Evolutionary conservation across 2,113 vertebrate species (phyloP), one percentile per base, ranked within the genome.

Genomic region (Laticauda colubrina): DNA sequence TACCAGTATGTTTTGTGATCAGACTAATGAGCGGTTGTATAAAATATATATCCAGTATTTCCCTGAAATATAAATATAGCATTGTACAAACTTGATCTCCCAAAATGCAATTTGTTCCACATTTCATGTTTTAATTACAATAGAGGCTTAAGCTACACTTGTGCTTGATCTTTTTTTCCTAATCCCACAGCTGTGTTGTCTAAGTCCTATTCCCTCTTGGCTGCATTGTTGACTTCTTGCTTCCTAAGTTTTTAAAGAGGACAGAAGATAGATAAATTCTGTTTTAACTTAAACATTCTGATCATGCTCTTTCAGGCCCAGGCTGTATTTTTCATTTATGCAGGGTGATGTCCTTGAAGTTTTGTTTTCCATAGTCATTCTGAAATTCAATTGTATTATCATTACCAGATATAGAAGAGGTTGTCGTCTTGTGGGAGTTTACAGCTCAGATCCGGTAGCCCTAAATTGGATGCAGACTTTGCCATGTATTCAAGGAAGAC

Each of bases 211-310:
- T 96, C 43, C 24, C 75, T 87, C 1, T 29, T 94, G 88, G 55
- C 24, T 92, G 21, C 34, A 39, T 26, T 1, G 0, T 64, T 94
- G 91, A 48, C 39, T 56, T 91, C 86, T 94, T 94, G 51, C 92
- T 93, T 91, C 92, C 21, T 94, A 56, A 91, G 55, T 93, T 92
- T 92, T 26, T 94, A 64, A 94, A 88, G 18, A 56, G 34, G 24
- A 87, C 2, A 21, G 59, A 92, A 92, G 81, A 12, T 61, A 93
- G 89, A 81, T 61, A 75, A 90, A 18, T 2, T 48, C 2, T 12
- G 55, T 61, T 91, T 51, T 89, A 55, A 89, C 90, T 88, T 7
- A 0, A 48, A 18, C 23, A 1, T 26, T 56, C 90, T 5, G 7
- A 90, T 39, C 61, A 29, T 9, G 55, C 26, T n/a, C 10, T 20